Evolutionary conservation across 2,797 vertebrate species (phyloP).

Genomic region (Anomalospiza imberbis): DNA sequence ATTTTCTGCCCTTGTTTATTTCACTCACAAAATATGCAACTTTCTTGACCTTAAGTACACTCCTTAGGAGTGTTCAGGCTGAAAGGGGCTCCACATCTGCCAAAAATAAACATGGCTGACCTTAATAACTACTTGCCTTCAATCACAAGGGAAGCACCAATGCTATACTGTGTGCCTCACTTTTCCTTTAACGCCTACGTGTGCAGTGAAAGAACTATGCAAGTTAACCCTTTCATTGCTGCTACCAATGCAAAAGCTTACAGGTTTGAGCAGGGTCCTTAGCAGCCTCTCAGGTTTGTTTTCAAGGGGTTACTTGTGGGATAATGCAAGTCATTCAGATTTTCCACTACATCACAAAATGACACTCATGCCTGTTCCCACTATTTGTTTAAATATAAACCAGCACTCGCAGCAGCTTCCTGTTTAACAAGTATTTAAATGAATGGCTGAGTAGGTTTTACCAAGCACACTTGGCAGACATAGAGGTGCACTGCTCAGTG

Average conservation of each 20-base stretch:
- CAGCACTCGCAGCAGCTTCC: conserved; percentile 4
- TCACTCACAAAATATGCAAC: conserved; percentile 50
- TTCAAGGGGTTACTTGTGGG: background rate
- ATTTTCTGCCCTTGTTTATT: conserved; percentile 29
- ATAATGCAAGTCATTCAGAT: background rate
- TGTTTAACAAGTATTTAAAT: conserved; percentile 47
- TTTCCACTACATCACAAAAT: conserved; percentile 16
- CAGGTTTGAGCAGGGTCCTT: background rate
- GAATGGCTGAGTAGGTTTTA: background rate
- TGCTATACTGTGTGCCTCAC: background rate
- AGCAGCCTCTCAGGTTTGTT: background rate
- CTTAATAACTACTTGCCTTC: conserved; percentile 56
- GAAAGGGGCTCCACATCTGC: conserved; percentile 17
- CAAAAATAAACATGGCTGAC: conserved; percentile 55
- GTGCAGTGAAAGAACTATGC: background rate
- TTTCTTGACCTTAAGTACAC: conserved; percentile 59
- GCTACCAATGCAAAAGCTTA: background rate
- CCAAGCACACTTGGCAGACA: background rate
- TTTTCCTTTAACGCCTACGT: conserved; percentile 15
- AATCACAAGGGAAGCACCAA: conserved; percentile 49
- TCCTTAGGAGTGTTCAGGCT: conserved; percentile 52
- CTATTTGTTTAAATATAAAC: conserved; percentile 38
- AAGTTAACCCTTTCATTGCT: background rate
- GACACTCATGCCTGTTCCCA: background rate
- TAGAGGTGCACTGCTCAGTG: fast-evolving